phyloP scores from a whole-genome alignment of 2,113 vertebrate species.

The Nannobrachium achirus region DNA sequence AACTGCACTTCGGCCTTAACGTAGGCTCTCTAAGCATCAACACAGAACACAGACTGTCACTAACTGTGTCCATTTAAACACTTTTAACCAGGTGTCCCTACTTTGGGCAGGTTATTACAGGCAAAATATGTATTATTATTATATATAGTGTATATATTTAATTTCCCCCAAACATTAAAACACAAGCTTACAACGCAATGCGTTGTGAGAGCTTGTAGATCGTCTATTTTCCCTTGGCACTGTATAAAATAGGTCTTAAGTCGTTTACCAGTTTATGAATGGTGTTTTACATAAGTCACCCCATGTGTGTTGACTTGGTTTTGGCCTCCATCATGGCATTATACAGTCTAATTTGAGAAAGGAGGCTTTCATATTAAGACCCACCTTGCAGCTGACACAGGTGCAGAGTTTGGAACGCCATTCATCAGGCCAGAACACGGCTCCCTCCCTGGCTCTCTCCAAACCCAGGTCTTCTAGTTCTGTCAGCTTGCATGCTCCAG shows the following conservation, averaged over 20 bases:
- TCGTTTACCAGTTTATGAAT: neutral
- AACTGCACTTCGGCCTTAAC: slow-evolving; percentile 87
- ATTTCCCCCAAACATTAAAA: too few species aligned
- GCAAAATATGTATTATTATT: too few species aligned
- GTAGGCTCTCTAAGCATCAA: slow-evolving; percentile 85
- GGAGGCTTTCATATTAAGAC: neutral
- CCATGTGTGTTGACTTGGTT: too few species aligned
- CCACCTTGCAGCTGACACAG: slow-evolving; percentile 88
- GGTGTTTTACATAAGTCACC: neutral
- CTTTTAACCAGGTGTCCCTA: too few species aligned
- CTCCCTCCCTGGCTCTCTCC: slow-evolving; percentile 73
- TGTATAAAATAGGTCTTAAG: too few species aligned
- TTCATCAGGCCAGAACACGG: slow-evolving; percentile 90
- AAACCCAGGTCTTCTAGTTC: slow-evolving; percentile 74
- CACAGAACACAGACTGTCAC: slow-evolving; percentile 4
- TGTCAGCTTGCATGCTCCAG: slow-evolving; percentile 78
- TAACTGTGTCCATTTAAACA: too few species aligned
- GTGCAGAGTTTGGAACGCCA: slow-evolving; percentile 92
- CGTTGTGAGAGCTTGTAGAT: too few species aligned
- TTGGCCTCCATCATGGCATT: too few species aligned
- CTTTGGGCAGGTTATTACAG: too few species aligned
- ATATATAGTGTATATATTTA: too few species aligned
- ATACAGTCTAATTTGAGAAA: neutral
- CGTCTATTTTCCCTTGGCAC: too few species aligned
- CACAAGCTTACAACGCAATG: too few species aligned